These are phyloP conservation scores for Priapulus caudatus DNA, from an alignment of 2,888 invertebrate genomes.

Conservation along the genomic window DNA sequence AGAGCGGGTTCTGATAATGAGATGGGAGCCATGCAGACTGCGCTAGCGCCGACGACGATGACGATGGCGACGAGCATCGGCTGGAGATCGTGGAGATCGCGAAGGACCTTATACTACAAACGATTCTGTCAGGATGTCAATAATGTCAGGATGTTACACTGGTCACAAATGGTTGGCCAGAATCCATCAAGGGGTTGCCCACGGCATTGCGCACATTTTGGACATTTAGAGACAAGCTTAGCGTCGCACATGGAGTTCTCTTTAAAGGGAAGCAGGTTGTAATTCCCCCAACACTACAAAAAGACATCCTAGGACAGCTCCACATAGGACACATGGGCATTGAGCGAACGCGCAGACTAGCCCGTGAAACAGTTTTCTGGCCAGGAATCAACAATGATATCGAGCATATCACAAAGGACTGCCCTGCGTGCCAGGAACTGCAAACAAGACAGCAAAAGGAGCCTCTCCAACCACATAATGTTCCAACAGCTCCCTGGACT, in stretches of 20 bases:
- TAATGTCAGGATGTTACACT: too few relatives aligned
- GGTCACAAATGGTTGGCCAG: too few relatives aligned
- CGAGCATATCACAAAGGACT: slow-evolving; percentile 4
- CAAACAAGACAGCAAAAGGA: not conserved
- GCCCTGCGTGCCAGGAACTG: slow-evolving; percentile 7
- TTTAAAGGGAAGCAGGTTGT: slow-evolving; percentile 23
- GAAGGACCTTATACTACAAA: too few relatives aligned
- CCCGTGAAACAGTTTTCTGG: slow-evolving; percentile 10
- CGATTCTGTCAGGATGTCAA: too few relatives aligned
- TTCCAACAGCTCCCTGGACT: slow-evolving; percentile 7
- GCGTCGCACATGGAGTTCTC: slow-evolving; percentile 23
- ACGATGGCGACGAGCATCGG: too few relatives aligned
- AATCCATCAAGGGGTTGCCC: too few relatives aligned
- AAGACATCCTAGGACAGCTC: slow-evolving; percentile 21
- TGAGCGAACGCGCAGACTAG: slow-evolving; percentile 26
- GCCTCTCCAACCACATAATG: not conserved
- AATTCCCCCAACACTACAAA: slow-evolving; percentile 23
- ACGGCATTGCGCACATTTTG: slow-evolving; percentile 5
- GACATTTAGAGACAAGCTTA: slow-evolving; percentile 15
- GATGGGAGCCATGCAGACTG: too few relatives aligned
- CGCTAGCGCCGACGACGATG: too few relatives aligned
- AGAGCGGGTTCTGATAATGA: too few relatives aligned
- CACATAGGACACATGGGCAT: slow-evolving; percentile 28
- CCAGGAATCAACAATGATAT: slow-evolving; percentile 9
- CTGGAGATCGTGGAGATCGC: too few relatives aligned